Evolutionary conservation across 2,113 vertebrate genomes (phyloP).

Genomic region (Gallinago paraguaiae): DNA sequence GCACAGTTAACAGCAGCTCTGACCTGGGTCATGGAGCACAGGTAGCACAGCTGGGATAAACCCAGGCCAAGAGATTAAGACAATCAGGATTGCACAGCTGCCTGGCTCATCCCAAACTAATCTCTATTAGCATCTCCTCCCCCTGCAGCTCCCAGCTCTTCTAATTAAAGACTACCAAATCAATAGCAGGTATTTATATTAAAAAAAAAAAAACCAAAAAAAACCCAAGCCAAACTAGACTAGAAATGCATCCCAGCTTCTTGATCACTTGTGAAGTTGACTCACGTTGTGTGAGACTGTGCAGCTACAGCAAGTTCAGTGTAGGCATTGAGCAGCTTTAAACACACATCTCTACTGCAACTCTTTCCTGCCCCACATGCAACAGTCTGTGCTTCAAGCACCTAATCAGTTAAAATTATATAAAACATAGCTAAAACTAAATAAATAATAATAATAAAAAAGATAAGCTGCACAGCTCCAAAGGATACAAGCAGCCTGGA

Average conservation of each 20-base stretch:
- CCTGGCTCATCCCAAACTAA: neutral
- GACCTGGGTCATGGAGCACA: neutral
- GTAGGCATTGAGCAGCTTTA: neutral
- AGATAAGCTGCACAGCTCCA: neutral
- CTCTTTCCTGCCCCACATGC: neutral
- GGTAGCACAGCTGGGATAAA: neutral
- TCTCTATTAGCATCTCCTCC: neutral
- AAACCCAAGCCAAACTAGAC: neutral
- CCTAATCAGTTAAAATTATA: neutral
- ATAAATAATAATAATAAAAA: neutral
- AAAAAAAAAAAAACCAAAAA: neutral
- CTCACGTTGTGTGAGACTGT: rapidly evolving
- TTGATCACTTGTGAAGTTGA: neutral
- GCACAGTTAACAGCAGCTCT: neutral
- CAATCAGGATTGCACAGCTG: neutral
- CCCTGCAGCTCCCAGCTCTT: neutral
- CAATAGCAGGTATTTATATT: neutral
- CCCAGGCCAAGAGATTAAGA: neutral
- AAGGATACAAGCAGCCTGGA: neutral
- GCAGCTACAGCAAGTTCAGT: neutral
- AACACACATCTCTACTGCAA: neutral
- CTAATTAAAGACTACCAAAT: neutral
- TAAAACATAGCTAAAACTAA: neutral
- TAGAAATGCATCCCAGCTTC: neutral
- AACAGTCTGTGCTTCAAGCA: neutral